phyloP scores from a whole-genome alignment of 2,113 vertebrate genomes.

The Dipodomys merriami region DNA sequence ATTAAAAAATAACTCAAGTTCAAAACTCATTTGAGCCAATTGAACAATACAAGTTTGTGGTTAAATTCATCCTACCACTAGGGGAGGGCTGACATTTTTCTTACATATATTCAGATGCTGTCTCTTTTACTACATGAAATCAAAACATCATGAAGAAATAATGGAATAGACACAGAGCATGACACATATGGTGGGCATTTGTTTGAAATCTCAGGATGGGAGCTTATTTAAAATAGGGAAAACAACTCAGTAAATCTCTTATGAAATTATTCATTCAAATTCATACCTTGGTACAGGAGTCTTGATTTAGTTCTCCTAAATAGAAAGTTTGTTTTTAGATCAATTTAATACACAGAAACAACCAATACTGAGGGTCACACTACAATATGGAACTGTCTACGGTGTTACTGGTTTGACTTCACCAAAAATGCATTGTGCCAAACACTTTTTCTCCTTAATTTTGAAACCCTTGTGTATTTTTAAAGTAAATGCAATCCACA shows the following conservation, averaged over 20 bases:
- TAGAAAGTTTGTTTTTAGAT: constrained; percentile 41
- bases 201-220: constrained; percentile 18
- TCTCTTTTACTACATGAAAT: constrained; percentile 31
- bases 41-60: constrained; percentile 42
- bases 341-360: constrained; percentile 54
- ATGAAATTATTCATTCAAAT: not conserved
- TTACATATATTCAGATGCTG: constrained; percentile 54
- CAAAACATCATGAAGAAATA: constrained; percentile 67
- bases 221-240: not conserved
- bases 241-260: not conserved
- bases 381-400: constrained; percentile 47
- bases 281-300: not conserved
- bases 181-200: constrained; percentile 68
- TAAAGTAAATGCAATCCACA: constrained; percentile 74
- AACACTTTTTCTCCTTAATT: constrained; percentile 73
- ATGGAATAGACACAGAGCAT: constrained; percentile 42
- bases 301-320: not conserved
- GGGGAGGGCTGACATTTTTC: constrained; percentile 43
- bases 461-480: constrained; percentile 77
- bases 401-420: constrained; percentile 72
- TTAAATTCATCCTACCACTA: constrained; percentile 44
- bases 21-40: constrained; percentile 47
- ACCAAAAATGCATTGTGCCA: constrained; percentile 69
- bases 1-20: constrained; percentile 67
- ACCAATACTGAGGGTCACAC: constrained; percentile 25